Evolutionary conservation across 2,113 vertebrate species (phyloP).

Genomic region (Aix galericulata): DNA sequence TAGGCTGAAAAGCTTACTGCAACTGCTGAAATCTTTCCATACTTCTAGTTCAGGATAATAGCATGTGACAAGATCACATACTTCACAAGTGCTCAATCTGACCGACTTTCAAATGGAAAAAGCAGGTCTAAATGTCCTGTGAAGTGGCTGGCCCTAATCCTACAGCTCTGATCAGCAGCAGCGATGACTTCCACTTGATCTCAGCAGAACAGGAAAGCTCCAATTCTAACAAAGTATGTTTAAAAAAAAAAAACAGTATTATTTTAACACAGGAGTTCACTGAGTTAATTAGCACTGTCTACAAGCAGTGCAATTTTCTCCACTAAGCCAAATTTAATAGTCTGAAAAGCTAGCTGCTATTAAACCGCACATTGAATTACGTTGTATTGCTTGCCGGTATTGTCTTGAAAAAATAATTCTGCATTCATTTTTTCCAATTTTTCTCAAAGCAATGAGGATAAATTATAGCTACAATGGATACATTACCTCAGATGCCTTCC

Average conservation of each 20-base stretch:
- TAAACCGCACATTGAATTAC: background rate
- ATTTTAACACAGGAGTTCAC: background rate
- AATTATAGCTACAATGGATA: background rate
- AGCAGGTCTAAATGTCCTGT: background rate
- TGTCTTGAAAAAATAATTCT: background rate
- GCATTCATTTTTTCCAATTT: background rate
- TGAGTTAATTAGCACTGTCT: background rate
- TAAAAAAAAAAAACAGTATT: background rate
- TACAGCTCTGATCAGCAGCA: background rate
- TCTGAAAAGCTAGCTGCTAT: background rate
- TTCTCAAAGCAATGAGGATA: background rate
- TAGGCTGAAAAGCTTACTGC: background rate
- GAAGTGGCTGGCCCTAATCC: background rate
- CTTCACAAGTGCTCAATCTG: background rate
- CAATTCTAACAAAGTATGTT: background rate
- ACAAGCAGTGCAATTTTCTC: background rate
- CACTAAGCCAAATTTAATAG: background rate
- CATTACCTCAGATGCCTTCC: slow-evolving; percentile 87
- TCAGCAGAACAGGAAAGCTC: background rate
- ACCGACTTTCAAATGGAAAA: background rate
- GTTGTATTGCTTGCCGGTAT: background rate
- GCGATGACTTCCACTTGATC: background rate
- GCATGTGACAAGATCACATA: background rate
- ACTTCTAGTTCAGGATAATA: background rate
- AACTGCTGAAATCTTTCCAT: background rate